A percentile compares a stretch with the other conserved stretches of the same genome.
These are phyloP conservation scores for Hylaeus volcanicus DNA, from an alignment of 1,140 invertebrate species.

Conservation along the genomic window DNA sequence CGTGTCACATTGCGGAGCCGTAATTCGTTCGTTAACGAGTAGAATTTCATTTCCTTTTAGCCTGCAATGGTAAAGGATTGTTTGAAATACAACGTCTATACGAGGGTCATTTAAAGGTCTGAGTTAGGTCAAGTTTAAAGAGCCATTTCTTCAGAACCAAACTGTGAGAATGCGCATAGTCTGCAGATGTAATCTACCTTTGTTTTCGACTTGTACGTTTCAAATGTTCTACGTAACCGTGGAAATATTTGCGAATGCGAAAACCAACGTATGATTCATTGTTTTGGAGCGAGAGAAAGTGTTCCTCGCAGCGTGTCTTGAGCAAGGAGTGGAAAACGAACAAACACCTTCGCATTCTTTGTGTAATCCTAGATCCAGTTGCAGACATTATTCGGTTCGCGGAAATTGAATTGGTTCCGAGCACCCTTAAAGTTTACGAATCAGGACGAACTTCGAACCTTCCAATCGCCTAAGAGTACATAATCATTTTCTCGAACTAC, in stretches of 20 bases:
- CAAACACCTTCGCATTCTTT: background rate
- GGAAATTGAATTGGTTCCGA: too few relatives aligned
- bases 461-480: background rate
- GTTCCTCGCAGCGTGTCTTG: too few relatives aligned
- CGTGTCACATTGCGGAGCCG: too few relatives aligned
- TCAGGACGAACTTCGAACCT: background rate
- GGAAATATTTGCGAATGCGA: background rate
- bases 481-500: background rate
- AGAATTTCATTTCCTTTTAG: too few relatives aligned
- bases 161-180: background rate
- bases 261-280: slow-evolving; percentile 5
- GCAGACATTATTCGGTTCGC: background rate
- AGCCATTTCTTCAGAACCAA: too few relatives aligned
- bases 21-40: too few relatives aligned
- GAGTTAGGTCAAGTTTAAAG: too few relatives aligned
- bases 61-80: too few relatives aligned
- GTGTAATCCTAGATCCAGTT: background rate
- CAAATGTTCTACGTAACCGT: background rate
- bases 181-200: background rate
- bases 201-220: background rate
- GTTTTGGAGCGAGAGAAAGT: background rate
- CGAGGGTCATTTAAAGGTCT: background rate
- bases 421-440: background rate
- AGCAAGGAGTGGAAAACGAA: too few relatives aligned
- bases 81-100: background rate